Percentiles rank a stretch among this genome's conserved stretches.
These are phyloP conservation scores for Notodonta dromedarius DNA, from an alignment of 2,888 invertebrate species.

Conservation along the genomic window DNA sequence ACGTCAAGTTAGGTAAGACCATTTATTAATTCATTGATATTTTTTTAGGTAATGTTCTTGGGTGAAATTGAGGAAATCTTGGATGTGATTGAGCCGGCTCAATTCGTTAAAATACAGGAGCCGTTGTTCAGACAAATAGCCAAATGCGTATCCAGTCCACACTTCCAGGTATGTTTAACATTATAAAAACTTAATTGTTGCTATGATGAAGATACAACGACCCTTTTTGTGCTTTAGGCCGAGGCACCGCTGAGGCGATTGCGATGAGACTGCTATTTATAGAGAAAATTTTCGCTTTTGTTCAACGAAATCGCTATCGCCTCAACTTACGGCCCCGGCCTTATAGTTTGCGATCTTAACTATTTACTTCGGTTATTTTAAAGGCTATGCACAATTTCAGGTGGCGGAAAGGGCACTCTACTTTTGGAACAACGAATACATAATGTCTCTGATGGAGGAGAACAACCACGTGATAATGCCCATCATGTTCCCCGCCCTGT, in stretches of 20 bases:
- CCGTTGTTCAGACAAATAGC: conserved; percentile 99
- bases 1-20: too few species aligned
- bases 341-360: too few species aligned
- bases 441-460: conserved; percentile 99
- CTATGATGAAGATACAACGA: background rate
- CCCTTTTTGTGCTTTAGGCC: background rate
- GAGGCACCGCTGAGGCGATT: too few species aligned
- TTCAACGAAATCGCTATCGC: too few species aligned
- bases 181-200: conserved; percentile 6
- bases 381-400: conserved; percentile 74
- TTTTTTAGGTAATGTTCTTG: conserved; percentile 96
- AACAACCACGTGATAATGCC: conserved; percentile 99
- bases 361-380: background rate
- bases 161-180: conserved; percentile 94
- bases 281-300: too few species aligned
- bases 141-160: conserved; percentile 99
- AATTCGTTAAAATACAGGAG: conserved; percentile 99
- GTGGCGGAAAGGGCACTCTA: conserved; percentile 99
- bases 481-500: conserved; percentile 99
- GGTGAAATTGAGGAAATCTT: conserved; percentile 99
- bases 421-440: conserved; percentile 99
- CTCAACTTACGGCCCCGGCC: too few species aligned
- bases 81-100: conserved; percentile 99
- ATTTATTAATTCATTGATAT: conserved; percentile 6
- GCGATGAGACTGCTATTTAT: too few species aligned